Conservation (phyloP, 2,888 invertebrate genomes). For the Netelia virgata region DNA sequence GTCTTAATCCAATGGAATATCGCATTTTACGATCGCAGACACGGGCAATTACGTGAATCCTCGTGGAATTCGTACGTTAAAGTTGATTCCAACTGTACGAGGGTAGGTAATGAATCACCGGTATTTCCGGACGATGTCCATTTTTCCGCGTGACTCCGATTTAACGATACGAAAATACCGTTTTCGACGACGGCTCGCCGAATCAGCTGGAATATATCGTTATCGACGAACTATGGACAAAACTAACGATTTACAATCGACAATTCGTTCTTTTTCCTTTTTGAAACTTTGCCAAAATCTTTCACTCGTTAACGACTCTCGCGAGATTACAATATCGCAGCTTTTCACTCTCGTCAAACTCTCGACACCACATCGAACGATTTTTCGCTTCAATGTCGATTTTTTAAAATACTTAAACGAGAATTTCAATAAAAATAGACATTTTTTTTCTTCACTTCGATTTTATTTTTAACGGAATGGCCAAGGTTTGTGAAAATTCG, state of each 20-base stretch:
- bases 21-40: conserved; percentile 48
- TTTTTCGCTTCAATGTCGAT: neutral
- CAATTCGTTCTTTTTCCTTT: conserved; percentile 35
- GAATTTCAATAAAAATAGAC: neutral
- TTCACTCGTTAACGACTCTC: conserved; percentile 7
- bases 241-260: conserved; percentile 52
- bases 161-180: conserved; percentile 44
- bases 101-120: conserved; percentile 30
- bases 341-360: conserved; percentile 29
- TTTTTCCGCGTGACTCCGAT: conserved; percentile 35
- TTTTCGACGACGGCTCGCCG: conserved; percentile 28
- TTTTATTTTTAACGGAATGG: no score
- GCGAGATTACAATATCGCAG: conserved; percentile 20
- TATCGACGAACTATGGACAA: neutral
- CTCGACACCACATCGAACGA: conserved; percentile 7
- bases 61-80: conserved; percentile 39
- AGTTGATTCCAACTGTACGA: conserved; percentile 42
- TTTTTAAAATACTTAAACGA: neutral
- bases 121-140: conserved; percentile 18
- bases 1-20: conserved; percentile 59
- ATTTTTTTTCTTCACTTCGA: no score
- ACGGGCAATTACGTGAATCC: conserved; percentile 57
- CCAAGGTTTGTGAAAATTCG: no score
- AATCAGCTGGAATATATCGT: neutral
- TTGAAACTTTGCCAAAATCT: conserved; percentile 53